Base-by-base conservation (phyloP, 2,888 invertebrate genomes). In the Agonopterix subpropinquella region DNA sequence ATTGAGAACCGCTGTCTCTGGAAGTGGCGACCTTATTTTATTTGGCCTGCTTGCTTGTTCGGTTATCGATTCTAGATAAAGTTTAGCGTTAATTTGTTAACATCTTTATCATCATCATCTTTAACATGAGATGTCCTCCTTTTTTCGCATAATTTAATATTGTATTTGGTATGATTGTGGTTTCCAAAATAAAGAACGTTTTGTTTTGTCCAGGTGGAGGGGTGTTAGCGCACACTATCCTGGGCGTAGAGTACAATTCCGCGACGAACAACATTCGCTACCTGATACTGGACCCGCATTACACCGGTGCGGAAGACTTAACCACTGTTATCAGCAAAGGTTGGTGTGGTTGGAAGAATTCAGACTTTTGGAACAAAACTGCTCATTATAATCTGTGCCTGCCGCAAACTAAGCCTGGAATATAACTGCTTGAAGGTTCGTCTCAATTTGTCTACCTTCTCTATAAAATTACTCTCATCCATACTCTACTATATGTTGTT, bases 241-340 rank as follows among this genome's bases (percentile, higher is more conserved):
- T 99, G 49, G 99, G 99, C 1, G 93, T 99, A 1, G 95, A 96
- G 72, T 96, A 94, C 71, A 94, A 97, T 76, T 91, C 93, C 43
- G 87, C 89, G 11, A 93, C 94, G 8, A 95, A 95, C 13, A 94
- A 95, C 54, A 91, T 95, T 0, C 94, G 94, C 64, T 99, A 97
- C 82, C 91, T 99, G n/a, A 96, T 99, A 62, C 88, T 99, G 41
- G 99, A 99, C 89, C 99, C 99, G 0, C 99, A 99, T 83, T 99
- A 97, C 79, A 98, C 96, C 0, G 99, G 97, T 0, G 78, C 89
- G 0, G 98, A 98, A 65, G 94, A 97, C 66, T 74, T 98, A 46
- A 87, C 90, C 36, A 90, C 89, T 0, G 92, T 96, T 46, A 87
- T 93, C 57, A 90, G 87, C 53, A 95, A 98, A 89, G 98, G 98